Percentiles rank a stretch among this genome's conserved stretches.
Evolutionary conservation across 1,140 invertebrate species (phyloP).

Genomic region (Eumeta japonica): DNA sequence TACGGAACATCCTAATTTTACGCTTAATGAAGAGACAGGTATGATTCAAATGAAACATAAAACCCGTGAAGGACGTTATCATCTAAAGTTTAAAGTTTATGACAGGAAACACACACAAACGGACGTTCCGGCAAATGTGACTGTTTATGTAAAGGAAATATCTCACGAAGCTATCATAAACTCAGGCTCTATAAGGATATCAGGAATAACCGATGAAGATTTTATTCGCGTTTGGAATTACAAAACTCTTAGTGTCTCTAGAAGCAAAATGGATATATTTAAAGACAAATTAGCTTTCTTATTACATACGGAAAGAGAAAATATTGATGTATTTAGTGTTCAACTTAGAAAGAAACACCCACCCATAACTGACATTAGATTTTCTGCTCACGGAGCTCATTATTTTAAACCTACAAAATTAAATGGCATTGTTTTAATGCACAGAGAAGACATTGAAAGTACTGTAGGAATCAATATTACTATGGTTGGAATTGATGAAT

Average conservation of each 20-base stretch:
- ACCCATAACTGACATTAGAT: slow-evolving; percentile 88
- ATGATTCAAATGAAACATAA: slow-evolving; percentile 94
- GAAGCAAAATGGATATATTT: slow-evolving; percentile 87
- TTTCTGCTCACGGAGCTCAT: slow-evolving; percentile 92
- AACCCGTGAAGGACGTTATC: slow-evolving; percentile 81
- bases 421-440: slow-evolving; percentile 91
- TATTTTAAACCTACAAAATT: slow-evolving; percentile 93
- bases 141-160: slow-evolving; percentile 89
- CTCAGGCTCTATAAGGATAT: slow-evolving; percentile 89
- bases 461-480: slow-evolving; percentile 93
- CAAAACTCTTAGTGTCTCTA: slow-evolving; percentile 76
- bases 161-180: slow-evolving; percentile 93
- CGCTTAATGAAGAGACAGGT: slow-evolving; percentile 85
- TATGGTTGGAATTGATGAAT: slow-evolving; percentile 97
- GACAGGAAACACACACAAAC: slow-evolving; percentile 92
- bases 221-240: slow-evolving; percentile 94
- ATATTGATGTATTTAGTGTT: slow-evolving; percentile 95
- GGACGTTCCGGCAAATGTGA: slow-evolving; percentile 89
- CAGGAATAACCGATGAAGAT: slow-evolving; percentile 94
- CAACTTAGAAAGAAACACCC: slow-evolving; percentile 82
- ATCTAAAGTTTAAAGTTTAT: slow-evolving; percentile 89
- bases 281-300: slow-evolving; percentile 83
- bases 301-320: slow-evolving; percentile 78
- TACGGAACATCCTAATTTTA: slow-evolving; percentile 79
- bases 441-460: slow-evolving; percentile 90